Evolutionary conservation across 2,888 invertebrate genomes (phyloP), one percentile per base, ranked within the genome.

Genomic region (Villa cingulata): DNA sequence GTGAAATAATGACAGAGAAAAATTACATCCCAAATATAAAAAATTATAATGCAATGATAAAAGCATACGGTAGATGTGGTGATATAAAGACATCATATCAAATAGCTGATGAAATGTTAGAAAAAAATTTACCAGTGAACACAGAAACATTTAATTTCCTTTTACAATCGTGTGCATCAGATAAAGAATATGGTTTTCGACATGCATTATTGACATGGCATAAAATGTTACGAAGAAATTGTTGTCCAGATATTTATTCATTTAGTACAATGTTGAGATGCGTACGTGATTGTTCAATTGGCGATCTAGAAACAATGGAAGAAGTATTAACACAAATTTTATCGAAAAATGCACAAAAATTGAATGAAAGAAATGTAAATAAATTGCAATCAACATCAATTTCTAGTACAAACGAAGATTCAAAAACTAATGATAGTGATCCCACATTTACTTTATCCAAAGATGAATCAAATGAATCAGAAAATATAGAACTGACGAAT

Each of bases 21-120:
- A 74, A 77, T 9, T 70, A 79, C 53, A 72, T 77, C 53, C 79
- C 86, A 4, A 89, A 88, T 62, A 64, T 77, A 2, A 78, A 80
- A 9, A 87, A 84, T 60, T 92, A 87, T 60, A 83, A 91, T 72
- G 79, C 85, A 4, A 86, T 94, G 83, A 86, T 94, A 32, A 92
- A 90, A 72, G 88, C 90, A 2, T 95, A 86, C 71, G 90, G 89
- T 0, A 73, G 83, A 50, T 85, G 86, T 67, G 85, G 86, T 0
- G 84, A 89, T 63, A 62, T 89, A 17, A 61, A 75, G 48, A 80
- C 78, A 36, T 87, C 92, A 2, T 92, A 91, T 66, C 63, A 74
- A 60, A 64, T 94, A 48, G 85, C 83, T 2, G 92, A 95, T 71
- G 86, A 90, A 72, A 88, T 92, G 84, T 60, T 73, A 3, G 71